phyloP scores from a whole-genome alignment of 2,113 vertebrate genomes.

The Excalfactoria chinensis region DNA sequence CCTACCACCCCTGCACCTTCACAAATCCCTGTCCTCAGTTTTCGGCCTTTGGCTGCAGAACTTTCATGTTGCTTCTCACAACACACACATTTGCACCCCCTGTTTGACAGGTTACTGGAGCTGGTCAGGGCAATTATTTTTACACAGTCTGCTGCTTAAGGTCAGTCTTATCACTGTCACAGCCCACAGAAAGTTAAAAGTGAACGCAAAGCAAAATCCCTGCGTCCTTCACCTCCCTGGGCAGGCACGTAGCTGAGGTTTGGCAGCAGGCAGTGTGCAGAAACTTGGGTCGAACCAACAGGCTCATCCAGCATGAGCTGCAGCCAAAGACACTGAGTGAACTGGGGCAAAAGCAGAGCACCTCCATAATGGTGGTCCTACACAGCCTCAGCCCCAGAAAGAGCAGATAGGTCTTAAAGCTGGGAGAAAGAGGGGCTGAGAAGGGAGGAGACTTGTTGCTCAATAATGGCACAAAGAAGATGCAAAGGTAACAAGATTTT shows the following conservation, averaged over 20 bases:
- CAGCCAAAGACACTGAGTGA: neutral
- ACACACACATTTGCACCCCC: neutral
- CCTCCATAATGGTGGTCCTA: neutral
- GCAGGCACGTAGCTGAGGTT: neutral
- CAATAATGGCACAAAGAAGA: neutral
- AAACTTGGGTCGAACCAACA: slow-evolving; percentile 10
- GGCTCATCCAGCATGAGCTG: neutral
- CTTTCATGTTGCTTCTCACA: neutral
- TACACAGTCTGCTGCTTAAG: neutral
- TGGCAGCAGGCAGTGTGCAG: neutral
- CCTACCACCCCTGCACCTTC: neutral
- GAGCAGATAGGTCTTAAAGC: neutral
- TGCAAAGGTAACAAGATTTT: slow-evolving; percentile 2
- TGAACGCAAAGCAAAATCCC: neutral
- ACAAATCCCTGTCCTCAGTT: neutral
- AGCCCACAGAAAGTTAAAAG: neutral
- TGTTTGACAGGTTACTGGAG: neutral
- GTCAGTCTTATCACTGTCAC: neutral
- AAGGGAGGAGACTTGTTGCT: neutral
- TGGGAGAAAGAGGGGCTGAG: neutral
- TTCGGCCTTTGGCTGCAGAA: neutral
- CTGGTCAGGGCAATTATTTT: neutral
- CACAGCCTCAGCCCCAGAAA: neutral
- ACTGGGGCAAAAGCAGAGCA: slow-evolving; percentile 6
- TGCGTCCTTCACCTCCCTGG: neutral